These are phyloP conservation scores for Tillus elongatus DNA, from an alignment of 2,888 invertebrate genomes.

Conservation along the genomic window DNA sequence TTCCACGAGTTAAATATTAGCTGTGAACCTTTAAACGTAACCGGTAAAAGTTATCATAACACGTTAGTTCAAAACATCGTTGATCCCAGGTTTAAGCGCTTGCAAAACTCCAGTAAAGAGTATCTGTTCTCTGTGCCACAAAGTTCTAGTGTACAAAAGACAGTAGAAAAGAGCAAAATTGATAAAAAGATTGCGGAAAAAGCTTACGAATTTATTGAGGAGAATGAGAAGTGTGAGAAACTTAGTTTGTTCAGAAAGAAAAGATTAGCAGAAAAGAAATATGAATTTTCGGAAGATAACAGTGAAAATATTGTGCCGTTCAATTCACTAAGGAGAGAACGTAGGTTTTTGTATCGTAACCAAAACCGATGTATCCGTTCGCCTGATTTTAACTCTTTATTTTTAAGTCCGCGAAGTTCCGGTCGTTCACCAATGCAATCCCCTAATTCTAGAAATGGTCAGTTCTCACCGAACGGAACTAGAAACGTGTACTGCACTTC, in stretches of 20 bases:
- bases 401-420: constrained; percentile 38
- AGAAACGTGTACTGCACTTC: constrained; percentile 36
- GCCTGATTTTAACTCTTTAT: constrained; percentile 36
- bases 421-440: constrained; percentile 40
- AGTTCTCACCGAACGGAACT: constrained; percentile 36
- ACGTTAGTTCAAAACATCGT: constrained; percentile 39
- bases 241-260: constrained; percentile 78
- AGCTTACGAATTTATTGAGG: constrained; percentile 80
- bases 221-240: constrained; percentile 75
- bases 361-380: constrained; percentile 34
- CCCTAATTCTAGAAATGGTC: constrained; percentile 38
- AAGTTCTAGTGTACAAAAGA: constrained; percentile 29
- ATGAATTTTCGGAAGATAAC: constrained; percentile 77
- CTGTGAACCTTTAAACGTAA: constrained; percentile 42
- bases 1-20: constrained; percentile 43
- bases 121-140: constrained; percentile 36
- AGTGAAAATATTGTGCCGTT: constrained; percentile 59
- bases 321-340: constrained; percentile 48
- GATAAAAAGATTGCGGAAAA: constrained; percentile 54
- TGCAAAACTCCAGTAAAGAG: constrained; percentile 34
- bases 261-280: constrained; percentile 81
- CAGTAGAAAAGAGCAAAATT: constrained; percentile 34
- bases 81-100: constrained; percentile 38
- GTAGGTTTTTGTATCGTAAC: constrained; percentile 34
- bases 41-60: constrained; percentile 42